Evolutionary conservation across 2,797 vertebrate species (phyloP), one percentile per base, ranked within the genome.

Genomic region (Ceyx erithaca): DNA sequence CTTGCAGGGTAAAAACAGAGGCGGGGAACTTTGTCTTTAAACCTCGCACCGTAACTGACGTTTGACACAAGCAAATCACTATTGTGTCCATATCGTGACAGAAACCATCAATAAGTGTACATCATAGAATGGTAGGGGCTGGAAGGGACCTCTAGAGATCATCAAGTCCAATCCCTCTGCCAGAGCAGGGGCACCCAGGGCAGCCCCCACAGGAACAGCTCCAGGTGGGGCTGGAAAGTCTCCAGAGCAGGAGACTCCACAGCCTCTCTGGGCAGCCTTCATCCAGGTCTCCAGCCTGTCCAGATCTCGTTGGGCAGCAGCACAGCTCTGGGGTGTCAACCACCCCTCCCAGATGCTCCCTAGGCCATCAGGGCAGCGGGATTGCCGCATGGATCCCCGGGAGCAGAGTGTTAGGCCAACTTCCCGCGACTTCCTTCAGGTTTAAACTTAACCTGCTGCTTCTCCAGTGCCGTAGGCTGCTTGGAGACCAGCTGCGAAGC

Each of bases 401-500:
- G 28, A 87, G 52, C 46, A 45, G 4, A 66, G 46, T 2, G 2
- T 72, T 67, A 13, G 83, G 63, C 17, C 48, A 2, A 68, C 15
- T 77, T 45, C 16, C 72, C 59, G 91, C 0, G 1, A n/a, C 72
- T 80, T 89, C 81, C 87, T 51, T 30, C 4, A 40, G 62, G 33
- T 90, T 83, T 66, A 10, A 37, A 19, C 79, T 71, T 19, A 69
- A 91, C 92, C 94, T 64, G 91, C 95, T 87, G 95, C 91, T 93
- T 26, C 79, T 80, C 76, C 82, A 4, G 85, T 6, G 92, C 94
- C 62, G 9, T 8, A 14, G 94, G 94, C 95, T 90, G 91, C 93
- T 41, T 1, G 4, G 4, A 23, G 89, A 31, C 72, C 95, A 91
- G 94, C 94, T 95, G 95, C 5, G 72, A 49, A 92, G 77, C 93